Evolutionary conservation across 2,797 vertebrate species (phyloP), one percentile per base, ranked within the genome.

Genomic region (Gouania willdenowi): DNA sequence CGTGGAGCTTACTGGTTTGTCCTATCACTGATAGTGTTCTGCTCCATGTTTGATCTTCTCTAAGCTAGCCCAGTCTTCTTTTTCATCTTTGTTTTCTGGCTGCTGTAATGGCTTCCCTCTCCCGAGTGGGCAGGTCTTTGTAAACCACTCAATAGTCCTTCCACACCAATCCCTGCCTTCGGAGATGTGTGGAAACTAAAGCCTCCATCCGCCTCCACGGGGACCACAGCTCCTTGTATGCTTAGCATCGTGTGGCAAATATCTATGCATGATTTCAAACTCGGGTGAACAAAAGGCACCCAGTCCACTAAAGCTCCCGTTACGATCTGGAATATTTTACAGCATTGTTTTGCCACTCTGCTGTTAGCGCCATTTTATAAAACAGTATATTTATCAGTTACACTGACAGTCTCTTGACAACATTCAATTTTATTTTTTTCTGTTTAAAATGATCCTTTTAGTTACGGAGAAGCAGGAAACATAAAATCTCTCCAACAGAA

Each of bases 121-220:
- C 72, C 72, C 53, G 29, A 59, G 63, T 73, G 67, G 61, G 47
- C 46, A 56, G 63, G 59, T 75, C 75, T 86, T 83, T 72, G 71
- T 46, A 74, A 75, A 79, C 66, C 72, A 59, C 58, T 81, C 77
- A 69, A 54, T 75, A 61, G 61, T 62, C 55, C 51, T 49, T 75
- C 67, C 49, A 13, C 56, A 74, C 63, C 67, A 59, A 53, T 66
- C 53, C 67, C 52, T 1, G 26, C 60, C 59, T 71, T 59, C 46
- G 57, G 63, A 77, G 75, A 46, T 63, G 6, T 22, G 26, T 54
- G 62, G 25, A 57, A 56, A 54, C 61, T 25, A 62, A 62, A 73
- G 49, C 61, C 45, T 74, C 42, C 32, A 5, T 50, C 53, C 56
- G 39, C 50, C 59, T 71, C 71, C 65, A 56, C 41, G 9, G 71